These are phyloP conservation scores for Stegophylla sp. DNA, from an alignment of 2,888 invertebrate genomes.

Conservation along the genomic window DNA sequence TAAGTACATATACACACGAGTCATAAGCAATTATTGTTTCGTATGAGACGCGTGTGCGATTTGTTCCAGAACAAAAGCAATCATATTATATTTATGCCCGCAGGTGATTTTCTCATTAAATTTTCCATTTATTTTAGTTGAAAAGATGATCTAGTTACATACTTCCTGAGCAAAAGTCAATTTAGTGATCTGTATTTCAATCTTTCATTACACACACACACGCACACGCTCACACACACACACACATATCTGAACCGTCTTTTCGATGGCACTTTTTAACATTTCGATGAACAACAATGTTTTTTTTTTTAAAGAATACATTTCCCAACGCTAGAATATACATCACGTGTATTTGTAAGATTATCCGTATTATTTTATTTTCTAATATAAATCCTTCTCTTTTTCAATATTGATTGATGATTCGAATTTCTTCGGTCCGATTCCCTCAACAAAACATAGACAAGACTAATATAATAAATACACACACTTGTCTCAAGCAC, in stretches of 20 bases:
- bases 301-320: constrained; percentile 18
- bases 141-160: constrained; percentile 8
- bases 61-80: neutral
- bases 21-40: neutral
- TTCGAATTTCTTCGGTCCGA: constrained; percentile 16
- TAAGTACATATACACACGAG: neutral
- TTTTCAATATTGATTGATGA: neutral
- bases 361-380: constrained; percentile 21
- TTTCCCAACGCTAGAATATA: neutral
- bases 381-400: neutral
- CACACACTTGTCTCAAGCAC: too few relatives aligned
- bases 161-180: neutral
- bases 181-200: constrained; percentile 4
- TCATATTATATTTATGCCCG: neutral
- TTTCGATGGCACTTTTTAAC: constrained; percentile 12
- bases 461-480: neutral
- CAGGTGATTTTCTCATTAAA: constrained; percentile 12
- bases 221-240: too few relatives aligned
- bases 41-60: neutral
- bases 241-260: too few relatives aligned
- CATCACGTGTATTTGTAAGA: neutral
- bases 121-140: constrained; percentile 36
- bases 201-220: neutral
- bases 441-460: constrained; percentile 10
- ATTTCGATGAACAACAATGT: constrained; percentile 26